Base-by-base conservation (phyloP, 1,140 invertebrate species). In the Apolygus lucorum region DNA sequence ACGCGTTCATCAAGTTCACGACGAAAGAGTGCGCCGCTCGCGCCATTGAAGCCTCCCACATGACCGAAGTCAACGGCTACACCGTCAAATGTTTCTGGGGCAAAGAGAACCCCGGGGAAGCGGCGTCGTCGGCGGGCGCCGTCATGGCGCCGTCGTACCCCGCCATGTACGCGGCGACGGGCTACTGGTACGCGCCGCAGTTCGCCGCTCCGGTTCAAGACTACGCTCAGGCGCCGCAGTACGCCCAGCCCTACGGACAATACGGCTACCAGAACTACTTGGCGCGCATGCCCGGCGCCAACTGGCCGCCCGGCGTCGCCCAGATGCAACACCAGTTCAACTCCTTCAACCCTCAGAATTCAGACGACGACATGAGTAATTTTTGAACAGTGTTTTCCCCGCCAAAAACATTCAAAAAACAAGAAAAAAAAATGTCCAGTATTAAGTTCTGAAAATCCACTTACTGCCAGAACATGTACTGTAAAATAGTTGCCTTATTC, bases 71-170 rank as follows among this genome's bases (percentile, higher is more conserved):
- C 69, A 93, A 91, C 78, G 96, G 96, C 22, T 91, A 96, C 78
- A 87, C 89, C 71, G 95, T 99, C 13, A 98, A 99, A 84, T 99
- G 96, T 82, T 98, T 96, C 78, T 99, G 98, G 98, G 98, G 98
- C 13, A 99, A 99, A 81, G 95, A 98, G 34, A 68, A 27, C 25
- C 63, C 63, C 22, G 22, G 24, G 13, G 54, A 59, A 21, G 54
- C 54, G 13, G 54, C 54, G 13, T 4, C 11, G 11, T 59, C 54
- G 8, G 54, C 54, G 11, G 22, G 54, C 11, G 54, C 54, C 22
- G 54, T 24, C 13, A 24, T 24, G 54, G 54, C 54, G 13, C 13
- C 54, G 54, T 13, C 54, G 11, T 59, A 59, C 22, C 54, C 54
- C 8, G 54, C 54, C 2, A 59, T 59, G 54, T 59, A 14, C 54